Conservation (phyloP, 2,888 invertebrate species). For the Erynnis tages region DNA sequence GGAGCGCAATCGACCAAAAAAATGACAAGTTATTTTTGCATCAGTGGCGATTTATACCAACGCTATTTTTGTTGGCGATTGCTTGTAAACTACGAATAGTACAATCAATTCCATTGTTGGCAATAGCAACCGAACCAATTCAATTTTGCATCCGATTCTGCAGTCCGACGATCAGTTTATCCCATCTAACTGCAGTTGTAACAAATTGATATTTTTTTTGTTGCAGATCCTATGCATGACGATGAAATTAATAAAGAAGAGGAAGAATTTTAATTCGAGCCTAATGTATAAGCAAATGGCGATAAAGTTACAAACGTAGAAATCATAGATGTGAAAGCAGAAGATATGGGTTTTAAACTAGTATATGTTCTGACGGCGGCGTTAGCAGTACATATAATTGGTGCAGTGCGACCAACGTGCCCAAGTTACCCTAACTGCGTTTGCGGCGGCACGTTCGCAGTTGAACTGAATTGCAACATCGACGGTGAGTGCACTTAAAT, state of each 20-base stretch:
- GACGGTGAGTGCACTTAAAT: conserved; percentile 67
- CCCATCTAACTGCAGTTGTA: conserved; percentile 6
- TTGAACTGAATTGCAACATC: conserved; percentile 75
- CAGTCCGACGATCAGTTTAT: conserved; percentile 29
- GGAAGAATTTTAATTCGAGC: conserved; percentile 7
- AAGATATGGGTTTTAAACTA: conserved; percentile 58
- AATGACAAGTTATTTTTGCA: conserved; percentile 58
- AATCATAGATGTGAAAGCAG: conserved; percentile 34
- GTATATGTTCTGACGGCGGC: conserved; percentile 55
- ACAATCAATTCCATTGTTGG: conserved; percentile 50
- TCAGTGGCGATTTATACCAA: conserved; percentile 56
- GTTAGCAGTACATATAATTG: conserved; percentile 66
- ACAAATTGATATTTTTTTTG: conserved; percentile 17
- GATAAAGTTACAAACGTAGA: neutral
- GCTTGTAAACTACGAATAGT: conserved; percentile 59
- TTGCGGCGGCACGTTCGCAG: conserved; percentile 70
- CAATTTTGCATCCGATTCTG: conserved; percentile 38
- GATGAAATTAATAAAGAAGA: conserved; percentile 24
- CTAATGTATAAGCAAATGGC: neutral
- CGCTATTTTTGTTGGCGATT: conserved; percentile 52
- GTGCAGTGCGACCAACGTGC: conserved; percentile 59
- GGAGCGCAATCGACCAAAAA: conserved; percentile 26
- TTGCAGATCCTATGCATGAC: conserved; percentile 35
- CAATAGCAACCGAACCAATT: conserved; percentile 42
- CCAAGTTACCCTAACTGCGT: conserved; percentile 75